Conservation (phyloP, 1,140 invertebrate genomes). For the Drosophila santomea region DNA sequence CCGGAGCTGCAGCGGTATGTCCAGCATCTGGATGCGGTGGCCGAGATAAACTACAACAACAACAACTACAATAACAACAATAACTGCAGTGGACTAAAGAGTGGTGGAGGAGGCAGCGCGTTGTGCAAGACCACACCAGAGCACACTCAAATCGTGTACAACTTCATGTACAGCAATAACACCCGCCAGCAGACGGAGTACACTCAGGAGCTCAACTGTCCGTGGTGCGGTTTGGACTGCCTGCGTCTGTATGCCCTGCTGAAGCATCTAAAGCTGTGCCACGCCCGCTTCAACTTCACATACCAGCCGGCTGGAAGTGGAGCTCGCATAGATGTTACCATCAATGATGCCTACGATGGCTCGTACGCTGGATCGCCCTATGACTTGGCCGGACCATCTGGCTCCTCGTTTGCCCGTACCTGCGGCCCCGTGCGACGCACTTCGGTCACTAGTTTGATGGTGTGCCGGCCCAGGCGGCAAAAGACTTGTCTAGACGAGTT, state of each 20-base stretch:
- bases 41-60: slow-evolving; percentile 85
- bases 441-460: slow-evolving; percentile 94
- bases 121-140: slow-evolving; percentile 63
- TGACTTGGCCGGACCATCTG: slow-evolving; percentile 91
- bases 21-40: slow-evolving; percentile 52
- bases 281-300: slow-evolving; percentile 96
- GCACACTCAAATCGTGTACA: slow-evolving; percentile 93
- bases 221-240: slow-evolving; percentile 97
- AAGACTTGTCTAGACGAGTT: slow-evolving; percentile 93
- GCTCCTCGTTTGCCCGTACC: slow-evolving; percentile 88
- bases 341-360: slow-evolving; percentile 97
- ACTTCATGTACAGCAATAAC: slow-evolving; percentile 98
- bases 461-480: slow-evolving; percentile 92
- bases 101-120: slow-evolving; percentile 24
- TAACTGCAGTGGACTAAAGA: slow-evolving; percentile 51
- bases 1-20: slow-evolving; percentile 72
- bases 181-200: slow-evolving; percentile 97
- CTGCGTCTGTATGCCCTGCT: slow-evolving; percentile 94
- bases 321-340: slow-evolving; percentile 96
- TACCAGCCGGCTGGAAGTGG: slow-evolving; percentile 89
- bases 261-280: slow-evolving; percentile 97
- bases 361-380: slow-evolving; percentile 98
- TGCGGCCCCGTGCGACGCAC: slow-evolving; percentile 93
- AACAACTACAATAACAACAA: slow-evolving; percentile 68
- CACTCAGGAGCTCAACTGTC: slow-evolving; percentile 95